Conservation (phyloP, 2,888 invertebrate genomes). For the Panzeria rudis region DNA sequence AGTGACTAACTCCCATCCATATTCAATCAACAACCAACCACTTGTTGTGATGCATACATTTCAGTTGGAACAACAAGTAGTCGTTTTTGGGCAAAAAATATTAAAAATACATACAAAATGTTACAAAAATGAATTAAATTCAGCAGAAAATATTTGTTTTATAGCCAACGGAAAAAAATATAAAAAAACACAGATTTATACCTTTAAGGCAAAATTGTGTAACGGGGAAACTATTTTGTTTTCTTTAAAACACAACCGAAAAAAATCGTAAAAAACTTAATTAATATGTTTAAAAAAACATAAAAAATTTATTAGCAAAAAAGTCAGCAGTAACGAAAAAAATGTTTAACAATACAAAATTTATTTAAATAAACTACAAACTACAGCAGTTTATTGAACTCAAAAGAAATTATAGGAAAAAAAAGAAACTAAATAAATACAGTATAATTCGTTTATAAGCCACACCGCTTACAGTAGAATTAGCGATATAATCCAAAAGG, state of each 20-base stretch:
- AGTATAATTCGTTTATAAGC: no score
- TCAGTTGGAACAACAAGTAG: constrained; percentile 2
- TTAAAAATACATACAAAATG: constrained; percentile 19
- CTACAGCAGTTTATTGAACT: constrained; percentile 67
- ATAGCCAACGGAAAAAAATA: neutral
- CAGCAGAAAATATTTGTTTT: constrained; percentile 13
- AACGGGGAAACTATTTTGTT: neutral
- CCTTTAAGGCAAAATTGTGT: constrained; percentile 30
- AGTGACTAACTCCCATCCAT: no score
- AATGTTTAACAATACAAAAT: constrained; percentile 9
- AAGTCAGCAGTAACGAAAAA: neutral
- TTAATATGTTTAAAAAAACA: neutral
- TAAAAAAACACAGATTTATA: neutral
- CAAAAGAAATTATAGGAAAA: constrained; percentile 16
- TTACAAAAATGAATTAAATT: neutral
- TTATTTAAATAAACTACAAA: constrained; percentile 41
- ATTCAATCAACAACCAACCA: constrained; percentile 26
- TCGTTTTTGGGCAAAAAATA: neutral
- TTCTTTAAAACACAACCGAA: neutral
- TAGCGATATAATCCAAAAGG: no score
- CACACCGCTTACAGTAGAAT: no score
- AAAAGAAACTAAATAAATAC: constrained; percentile 20
- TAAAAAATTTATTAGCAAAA: constrained; percentile 2
- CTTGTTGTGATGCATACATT: constrained; percentile 10
- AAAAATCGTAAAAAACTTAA: constrained; percentile 6